phyloP scores from a whole-genome alignment of 2,113 vertebrate species.

The Noturus placidus region DNA sequence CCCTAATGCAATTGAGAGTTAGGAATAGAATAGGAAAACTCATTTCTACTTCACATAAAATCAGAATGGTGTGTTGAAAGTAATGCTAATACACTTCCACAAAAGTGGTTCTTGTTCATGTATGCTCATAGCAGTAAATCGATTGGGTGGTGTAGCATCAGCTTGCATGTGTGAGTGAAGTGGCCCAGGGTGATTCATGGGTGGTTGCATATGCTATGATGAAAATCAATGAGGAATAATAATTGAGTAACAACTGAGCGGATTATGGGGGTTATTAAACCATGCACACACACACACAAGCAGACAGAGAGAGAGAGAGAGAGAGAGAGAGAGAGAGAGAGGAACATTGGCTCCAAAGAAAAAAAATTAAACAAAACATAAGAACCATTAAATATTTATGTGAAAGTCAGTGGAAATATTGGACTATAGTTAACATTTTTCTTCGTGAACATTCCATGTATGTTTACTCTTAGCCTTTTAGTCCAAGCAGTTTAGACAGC shows the following conservation, averaged over 20 bases:
- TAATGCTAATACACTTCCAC: slow-evolving; percentile 61
- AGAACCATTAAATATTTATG: slow-evolving; percentile 9
- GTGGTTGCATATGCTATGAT: slow-evolving; percentile 68
- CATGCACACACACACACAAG: slow-evolving; percentile 42
- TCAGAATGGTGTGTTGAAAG: slow-evolving; percentile 29
- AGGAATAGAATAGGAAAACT: slow-evolving; percentile 20
- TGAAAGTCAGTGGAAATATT: slow-evolving; percentile 37
- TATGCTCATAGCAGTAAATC: slow-evolving; percentile 66
- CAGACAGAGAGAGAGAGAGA: slow-evolving; percentile 3
- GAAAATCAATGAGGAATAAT: slow-evolving; percentile 78
- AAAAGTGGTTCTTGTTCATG: slow-evolving; percentile 61
- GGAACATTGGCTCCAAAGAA: slow-evolving; percentile 18
- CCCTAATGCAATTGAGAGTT: neutral
- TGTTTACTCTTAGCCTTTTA: neutral
- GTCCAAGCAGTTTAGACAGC: neutral
- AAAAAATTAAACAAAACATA: slow-evolving; percentile 27
- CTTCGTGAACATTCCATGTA: neutral
- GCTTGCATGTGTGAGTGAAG: slow-evolving; percentile 53
- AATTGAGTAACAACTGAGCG: slow-evolving; percentile 74
- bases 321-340: slow-evolving; percentile 31
- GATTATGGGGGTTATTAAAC: slow-evolving; percentile 74
- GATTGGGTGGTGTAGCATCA: slow-evolving; percentile 67
- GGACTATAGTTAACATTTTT: neutral
- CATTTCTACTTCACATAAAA: slow-evolving; percentile 25
- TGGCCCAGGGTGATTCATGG: slow-evolving; percentile 68